Evolutionary conservation across 2,888 invertebrate genomes (phyloP), one percentile per base, ranked within the genome.

Genomic region (Campaea margaritaria): DNA sequence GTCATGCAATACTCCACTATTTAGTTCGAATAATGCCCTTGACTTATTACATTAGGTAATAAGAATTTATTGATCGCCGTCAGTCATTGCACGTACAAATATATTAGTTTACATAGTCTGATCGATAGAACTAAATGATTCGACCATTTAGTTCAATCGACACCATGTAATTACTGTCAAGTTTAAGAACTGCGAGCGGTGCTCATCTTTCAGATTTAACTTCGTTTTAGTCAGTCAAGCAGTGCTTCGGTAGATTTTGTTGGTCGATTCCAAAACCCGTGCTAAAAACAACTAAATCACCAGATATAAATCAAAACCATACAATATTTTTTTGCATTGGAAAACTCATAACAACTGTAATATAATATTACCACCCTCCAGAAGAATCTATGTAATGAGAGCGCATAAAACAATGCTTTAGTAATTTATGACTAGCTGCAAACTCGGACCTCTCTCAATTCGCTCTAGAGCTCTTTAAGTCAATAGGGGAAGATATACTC

Each of bases 331-430:
- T 34, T 38, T 28, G 42, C 43, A 13, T 45, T 36, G 47, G 41
- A 59, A 44, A 55, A 58, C 13, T 46, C 75, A 85, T 81, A 81
- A 78, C 76, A 81, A 72, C 74, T 72, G 77, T 80, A 78, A 81
- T 79, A 82, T 81, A 78, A 82, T 79, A 85, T 81, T 74, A 76
- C 76, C 74, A 72, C 81, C 79, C 82, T 80, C 31, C 75, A 76
- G 78, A 83, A 83, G 85, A 85, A 86, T 87, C 84, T 81, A 84
- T 87, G 86, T 87, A 88, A 87, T 87, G 84, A 86, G 83, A 78
- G 76, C 72, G 80, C 81, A 83, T 89, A 87, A 89, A 89, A 89
- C 86, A 90, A 90, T 86, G 80, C 76, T 73, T 62, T 68, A 67
- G 77, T 86, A 86, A 89, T 89, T 90, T 89, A 89, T 81, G 87